phyloP scores from a whole-genome alignment of 2,113 vertebrate genomes.

The Furnarius figulus region DNA sequence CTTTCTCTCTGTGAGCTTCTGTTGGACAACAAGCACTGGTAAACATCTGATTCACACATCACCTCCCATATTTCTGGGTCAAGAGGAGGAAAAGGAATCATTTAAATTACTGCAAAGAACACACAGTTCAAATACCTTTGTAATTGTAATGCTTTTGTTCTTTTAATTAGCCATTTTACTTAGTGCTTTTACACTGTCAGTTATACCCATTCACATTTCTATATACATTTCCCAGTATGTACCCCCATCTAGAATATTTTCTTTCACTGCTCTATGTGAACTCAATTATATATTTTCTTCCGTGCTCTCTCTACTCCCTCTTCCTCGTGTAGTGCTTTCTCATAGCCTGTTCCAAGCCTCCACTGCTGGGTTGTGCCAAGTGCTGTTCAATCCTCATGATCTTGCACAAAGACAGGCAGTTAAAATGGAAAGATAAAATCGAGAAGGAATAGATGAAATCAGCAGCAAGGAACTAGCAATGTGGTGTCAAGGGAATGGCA shows the following conservation, averaged over 20 bases:
- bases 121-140: not conserved
- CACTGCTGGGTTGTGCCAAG: not conserved
- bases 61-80: not conserved
- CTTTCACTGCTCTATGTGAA: not conserved
- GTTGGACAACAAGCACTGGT: not conserved
- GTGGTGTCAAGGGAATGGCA: not conserved
- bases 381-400: not conserved
- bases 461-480: accelerated
- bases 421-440: not conserved
- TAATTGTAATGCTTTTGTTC: not conserved
- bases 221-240: not conserved
- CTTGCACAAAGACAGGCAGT: not conserved
- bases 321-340: not conserved
- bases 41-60: not conserved
- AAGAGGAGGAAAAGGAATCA: not conserved
- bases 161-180: not conserved
- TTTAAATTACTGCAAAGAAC: not conserved
- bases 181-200: not conserved
- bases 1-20: not conserved
- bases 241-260: not conserved
- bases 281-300: not conserved
- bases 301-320: not conserved
- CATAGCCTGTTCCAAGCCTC: not conserved
- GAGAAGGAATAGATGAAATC: not conserved
- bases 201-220: not conserved